phyloP scores from a whole-genome alignment of 2,888 invertebrate genomes.

The Calliopum simillimum region DNA sequence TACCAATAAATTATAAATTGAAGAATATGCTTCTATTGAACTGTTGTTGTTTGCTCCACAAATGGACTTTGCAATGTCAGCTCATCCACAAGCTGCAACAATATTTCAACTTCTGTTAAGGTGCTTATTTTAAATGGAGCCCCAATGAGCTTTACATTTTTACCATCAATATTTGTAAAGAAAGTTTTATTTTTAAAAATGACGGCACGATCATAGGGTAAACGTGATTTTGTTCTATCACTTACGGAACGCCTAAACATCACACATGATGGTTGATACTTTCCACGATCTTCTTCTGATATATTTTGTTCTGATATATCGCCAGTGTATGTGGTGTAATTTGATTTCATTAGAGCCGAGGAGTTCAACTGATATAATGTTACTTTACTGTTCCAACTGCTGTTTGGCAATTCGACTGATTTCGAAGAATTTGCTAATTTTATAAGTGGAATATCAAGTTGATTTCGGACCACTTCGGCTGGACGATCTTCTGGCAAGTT shows the following conservation, averaged over 20 bases:
- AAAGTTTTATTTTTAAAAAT: conserved; percentile 66
- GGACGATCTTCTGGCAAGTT: conserved; percentile 54
- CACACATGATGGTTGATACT: conserved; percentile 65
- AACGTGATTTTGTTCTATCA: conserved; percentile 54
- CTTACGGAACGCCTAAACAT: conserved; percentile 63
- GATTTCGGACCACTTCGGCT: conserved; percentile 54
- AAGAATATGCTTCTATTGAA: conserved; percentile 40
- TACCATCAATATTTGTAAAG: conserved; percentile 66
- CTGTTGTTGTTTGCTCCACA: conserved; percentile 56
- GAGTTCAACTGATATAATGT: conserved; percentile 61
- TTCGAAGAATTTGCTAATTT: conserved; percentile 61
- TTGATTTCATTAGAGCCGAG: conserved; percentile 52
- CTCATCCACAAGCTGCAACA: conserved; percentile 66
- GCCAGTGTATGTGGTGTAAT: conserved; percentile 60
- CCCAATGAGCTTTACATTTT: conserved; percentile 65
- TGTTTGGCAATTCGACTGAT: conserved; percentile 58
- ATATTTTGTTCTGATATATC: conserved; percentile 63
- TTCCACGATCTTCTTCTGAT: conserved; percentile 61
- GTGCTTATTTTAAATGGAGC: conserved; percentile 62
- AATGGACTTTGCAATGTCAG: conserved; percentile 61
- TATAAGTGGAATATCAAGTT: conserved; percentile 61
- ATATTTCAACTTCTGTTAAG: conserved; percentile 63
- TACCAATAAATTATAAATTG: conserved; percentile 7
- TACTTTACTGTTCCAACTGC: conserved; percentile 64
- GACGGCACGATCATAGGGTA: conserved; percentile 67